Evolutionary conservation across 2,113 vertebrate species (phyloP), one percentile per base, ranked within the genome.

Genomic region (Pteropus alecto): DNA sequence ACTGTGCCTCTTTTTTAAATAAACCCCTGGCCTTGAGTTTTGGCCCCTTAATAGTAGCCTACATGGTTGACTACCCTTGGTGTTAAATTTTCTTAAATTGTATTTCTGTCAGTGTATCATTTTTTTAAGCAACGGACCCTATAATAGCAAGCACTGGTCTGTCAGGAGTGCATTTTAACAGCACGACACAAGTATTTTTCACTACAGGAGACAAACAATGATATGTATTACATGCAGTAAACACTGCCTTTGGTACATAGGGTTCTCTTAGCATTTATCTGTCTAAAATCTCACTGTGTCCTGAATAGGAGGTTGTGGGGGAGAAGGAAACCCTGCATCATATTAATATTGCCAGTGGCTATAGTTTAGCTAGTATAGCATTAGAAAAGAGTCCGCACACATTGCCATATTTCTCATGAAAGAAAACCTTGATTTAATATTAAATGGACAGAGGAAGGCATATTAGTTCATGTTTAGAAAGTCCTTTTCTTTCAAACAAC

Each of bases 11-110:
- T 98, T 96, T 97, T 98, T 98, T 95, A 97, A 99, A 99, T 98
- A 98, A 98, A 98, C 98, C 96, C 93, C 90, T 93, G 98, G 98
- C 98, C 98, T 99, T 99, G 98, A 98, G 98, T 98, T 99, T 98
- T 98, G 98, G 98, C 98, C 98, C 98, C 97, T 98, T 98, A 99
- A 99, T 98, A 98, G 98, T 98, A 98, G 98, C 98, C 98, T 98
- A 96, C 98, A 98, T 98, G 98, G 98, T 98, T 74, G 98, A 95
- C 98, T 99, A 98, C 98, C 98, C 98, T 98, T 98, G 98, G 98
- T 98, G 98, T 98, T 99, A 99, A 98, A 99, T 98, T 99, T 98
- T 98, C 98, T 98, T 98, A 99, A 99, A 99, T 99, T 99, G 98
- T 99, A 98, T 99, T 99, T 98, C 98, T 99, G 98, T 98, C 99